Evolutionary conservation across 2,888 invertebrate genomes (phyloP).

Genomic region (Apotomis betuletana): DNA sequence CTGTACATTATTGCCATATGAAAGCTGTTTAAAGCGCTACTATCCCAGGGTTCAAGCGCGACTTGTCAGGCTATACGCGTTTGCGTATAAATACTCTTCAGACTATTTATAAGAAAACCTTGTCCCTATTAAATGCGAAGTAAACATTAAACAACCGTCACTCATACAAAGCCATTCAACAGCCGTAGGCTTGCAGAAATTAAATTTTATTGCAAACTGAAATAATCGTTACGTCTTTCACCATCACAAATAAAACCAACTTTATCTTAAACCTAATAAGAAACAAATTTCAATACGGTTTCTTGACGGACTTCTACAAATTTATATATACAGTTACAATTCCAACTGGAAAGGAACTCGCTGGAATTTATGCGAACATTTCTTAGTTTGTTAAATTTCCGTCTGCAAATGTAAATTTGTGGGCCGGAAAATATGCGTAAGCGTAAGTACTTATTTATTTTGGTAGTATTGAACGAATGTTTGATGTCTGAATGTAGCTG

Average conservation of each 20-base stretch:
- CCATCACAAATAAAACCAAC: neutral
- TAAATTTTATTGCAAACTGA: slow-evolving; percentile 24
- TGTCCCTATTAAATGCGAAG: neutral
- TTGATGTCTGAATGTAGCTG: slow-evolving; percentile 21
- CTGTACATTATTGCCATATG: no score
- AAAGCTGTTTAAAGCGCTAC: no score
- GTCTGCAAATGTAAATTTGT: slow-evolving; percentile 4
- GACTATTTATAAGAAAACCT: neutral
- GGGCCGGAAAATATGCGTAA: neutral
- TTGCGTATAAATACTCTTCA: neutral
- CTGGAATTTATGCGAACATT: neutral
- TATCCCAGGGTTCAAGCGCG: no score
- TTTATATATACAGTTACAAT: slow-evolving; percentile 9
- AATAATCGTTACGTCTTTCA: slow-evolving; percentile 25
- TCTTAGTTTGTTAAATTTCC: neutral
- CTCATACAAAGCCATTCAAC: neutral
- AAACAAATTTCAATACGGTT: neutral
- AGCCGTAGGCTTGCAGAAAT: slow-evolving; percentile 22
- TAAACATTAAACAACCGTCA: neutral
- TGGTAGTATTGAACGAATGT: slow-evolving; percentile 17
- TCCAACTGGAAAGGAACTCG: neutral
- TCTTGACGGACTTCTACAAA: neutral
- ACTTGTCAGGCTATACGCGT: no score
- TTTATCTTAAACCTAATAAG: neutral
- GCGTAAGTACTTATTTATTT: slow-evolving; percentile 23